Evolutionary conservation across 2,797 vertebrate genomes (phyloP).

Genomic region (Lepus oiostolus): DNA sequence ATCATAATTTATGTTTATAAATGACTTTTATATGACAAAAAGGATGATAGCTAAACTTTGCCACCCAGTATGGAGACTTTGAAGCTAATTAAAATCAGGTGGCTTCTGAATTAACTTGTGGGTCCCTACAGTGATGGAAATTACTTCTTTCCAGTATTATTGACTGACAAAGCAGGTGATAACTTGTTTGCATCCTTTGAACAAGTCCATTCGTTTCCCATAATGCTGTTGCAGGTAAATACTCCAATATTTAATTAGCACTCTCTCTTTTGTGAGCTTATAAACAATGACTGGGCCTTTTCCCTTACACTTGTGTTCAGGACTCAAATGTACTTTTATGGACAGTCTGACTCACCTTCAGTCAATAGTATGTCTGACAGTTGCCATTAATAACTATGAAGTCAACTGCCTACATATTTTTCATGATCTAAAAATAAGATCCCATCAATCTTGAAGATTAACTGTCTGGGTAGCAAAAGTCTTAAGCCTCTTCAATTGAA

Average conservation of each 20-base stretch:
- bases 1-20: constrained; percentile 66
- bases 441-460: constrained; percentile 83
- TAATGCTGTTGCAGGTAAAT: constrained; percentile 85
- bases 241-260: constrained; percentile 83
- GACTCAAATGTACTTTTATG: constrained; percentile 59
- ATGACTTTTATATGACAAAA: constrained; percentile 71
- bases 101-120: constrained; percentile 85
- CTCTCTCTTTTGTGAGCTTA: constrained; percentile 62
- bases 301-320: constrained; percentile 62
- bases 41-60: constrained; percentile 75
- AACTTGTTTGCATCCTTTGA: constrained; percentile 82
- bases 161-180: constrained; percentile 86
- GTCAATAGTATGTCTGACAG: constrained; percentile 83
- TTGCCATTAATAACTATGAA: constrained; percentile 88
- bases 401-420: constrained; percentile 80
- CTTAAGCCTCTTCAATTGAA: constrained; percentile 78
- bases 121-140: constrained; percentile 88
- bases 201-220: constrained; percentile 87
- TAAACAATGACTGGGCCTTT: constrained; percentile 45
- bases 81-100: constrained; percentile 88
- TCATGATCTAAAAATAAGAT: constrained; percentile 87
- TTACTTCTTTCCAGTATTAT: constrained; percentile 87
- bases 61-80: constrained; percentile 77
- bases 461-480: constrained; percentile 79
- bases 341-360: constrained; percentile 84